phyloP scores from a whole-genome alignment of 2,797 vertebrate species.

The Chiroxiphia lanceolata region DNA sequence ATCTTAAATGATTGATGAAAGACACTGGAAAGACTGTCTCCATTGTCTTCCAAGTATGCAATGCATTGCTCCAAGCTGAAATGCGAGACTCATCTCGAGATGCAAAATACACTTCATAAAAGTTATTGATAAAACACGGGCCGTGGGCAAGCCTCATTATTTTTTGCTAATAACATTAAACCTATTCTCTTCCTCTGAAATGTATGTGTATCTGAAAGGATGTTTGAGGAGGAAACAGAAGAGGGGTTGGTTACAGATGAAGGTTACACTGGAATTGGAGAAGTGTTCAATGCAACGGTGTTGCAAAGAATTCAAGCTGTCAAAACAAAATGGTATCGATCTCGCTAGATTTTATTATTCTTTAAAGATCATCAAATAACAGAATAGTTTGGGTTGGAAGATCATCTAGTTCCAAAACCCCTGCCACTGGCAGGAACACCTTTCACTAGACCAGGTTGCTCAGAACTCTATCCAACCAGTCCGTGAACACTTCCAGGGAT shows the following conservation, averaged over 20 bases:
- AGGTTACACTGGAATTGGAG: neutral
- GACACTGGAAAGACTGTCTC: slow-evolving; percentile 11
- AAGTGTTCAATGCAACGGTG: neutral
- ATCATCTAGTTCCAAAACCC: neutral
- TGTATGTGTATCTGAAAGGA: neutral
- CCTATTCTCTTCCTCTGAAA: neutral
- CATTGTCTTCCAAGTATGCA: slow-evolving; percentile 2
- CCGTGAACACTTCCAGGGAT: neutral
- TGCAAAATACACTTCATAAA: neutral
- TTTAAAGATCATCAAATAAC: neutral
- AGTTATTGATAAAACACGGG: neutral
- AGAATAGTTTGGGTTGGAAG: neutral
- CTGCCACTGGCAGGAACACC: neutral
- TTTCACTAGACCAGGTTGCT: neutral
- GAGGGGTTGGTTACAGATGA: neutral
- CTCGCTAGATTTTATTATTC: neutral
- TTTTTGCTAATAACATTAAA: neutral
- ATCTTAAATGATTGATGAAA: slow-evolving; percentile 55
- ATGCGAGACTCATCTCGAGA: neutral
- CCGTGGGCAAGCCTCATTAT: neutral
- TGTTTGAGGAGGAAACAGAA: neutral
- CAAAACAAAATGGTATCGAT: neutral
- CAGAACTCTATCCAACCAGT: neutral
- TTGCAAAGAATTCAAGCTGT: neutral
- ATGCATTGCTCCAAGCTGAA: neutral